phyloP scores from a whole-genome alignment of 2,113 vertebrate genomes.

The Gallinago paraguaiae region DNA sequence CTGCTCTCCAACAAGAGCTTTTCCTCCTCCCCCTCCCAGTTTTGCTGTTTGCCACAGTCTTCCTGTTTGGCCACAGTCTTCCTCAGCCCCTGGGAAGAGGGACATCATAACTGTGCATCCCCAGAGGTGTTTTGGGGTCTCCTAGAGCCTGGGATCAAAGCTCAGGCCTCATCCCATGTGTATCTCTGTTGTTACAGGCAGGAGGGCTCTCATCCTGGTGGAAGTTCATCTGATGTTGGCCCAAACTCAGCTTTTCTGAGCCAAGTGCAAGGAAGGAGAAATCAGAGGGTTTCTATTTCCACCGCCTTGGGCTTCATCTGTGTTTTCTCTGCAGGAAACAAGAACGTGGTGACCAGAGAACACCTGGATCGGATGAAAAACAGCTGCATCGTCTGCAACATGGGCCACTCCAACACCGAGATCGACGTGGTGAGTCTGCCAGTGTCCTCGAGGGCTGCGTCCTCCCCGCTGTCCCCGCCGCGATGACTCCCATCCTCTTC shows the following conservation, averaged over 20 bases:
- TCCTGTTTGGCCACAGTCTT: background rate
- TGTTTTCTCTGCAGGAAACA: slow-evolving; percentile 84
- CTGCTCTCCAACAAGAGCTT: background rate
- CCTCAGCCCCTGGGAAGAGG: background rate
- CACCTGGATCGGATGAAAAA: slow-evolving; percentile 98
- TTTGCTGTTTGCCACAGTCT: background rate
- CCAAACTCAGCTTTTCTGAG: background rate
- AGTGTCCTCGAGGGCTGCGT: fast-evolving
- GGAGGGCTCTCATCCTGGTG: background rate
- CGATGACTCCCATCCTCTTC: background rate
- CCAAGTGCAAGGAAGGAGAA: background rate
- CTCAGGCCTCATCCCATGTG: fast-evolving
- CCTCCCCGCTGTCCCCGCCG: fast-evolving
- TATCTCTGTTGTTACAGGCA: background rate
- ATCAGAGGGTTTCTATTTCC: background rate
- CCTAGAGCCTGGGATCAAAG: background rate
- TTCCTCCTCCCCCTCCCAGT: background rate
- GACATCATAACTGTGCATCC: background rate
- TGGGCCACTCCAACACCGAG: slow-evolving; percentile 99
- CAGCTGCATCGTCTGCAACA: slow-evolving; percentile 97
- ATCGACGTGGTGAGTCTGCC: slow-evolving; percentile 90
- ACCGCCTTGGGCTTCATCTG: background rate
- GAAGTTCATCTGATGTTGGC: background rate
- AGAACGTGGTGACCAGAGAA: slow-evolving; percentile 96
- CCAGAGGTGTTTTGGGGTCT: background rate